Evolutionary conservation across 2,113 vertebrate genomes (phyloP), one percentile per base, ranked within the genome.

Genomic region (Ceyx melanurus): DNA sequence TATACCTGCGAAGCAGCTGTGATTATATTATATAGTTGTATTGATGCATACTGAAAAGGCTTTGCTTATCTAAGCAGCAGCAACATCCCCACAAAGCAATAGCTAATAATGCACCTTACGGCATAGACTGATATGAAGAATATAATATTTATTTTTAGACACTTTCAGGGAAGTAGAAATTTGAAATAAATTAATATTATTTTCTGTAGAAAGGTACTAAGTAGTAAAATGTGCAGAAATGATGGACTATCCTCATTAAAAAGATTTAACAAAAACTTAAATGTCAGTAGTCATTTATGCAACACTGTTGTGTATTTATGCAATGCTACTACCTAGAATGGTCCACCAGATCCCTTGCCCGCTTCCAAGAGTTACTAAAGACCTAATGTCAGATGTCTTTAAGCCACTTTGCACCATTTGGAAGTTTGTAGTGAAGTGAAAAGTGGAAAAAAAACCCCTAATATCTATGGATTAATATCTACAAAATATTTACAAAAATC

Each of bases 21-120:
- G 40, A 84, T 72, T 81, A 28, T 71, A 16, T 84, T 84, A 33
- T 25, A 48, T 11, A 48, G 90, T 95, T 93, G 26, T 89, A 84
- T 72, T 87, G 75, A 94, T 79, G 78, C 57, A 75, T 64, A 86
- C 20, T 86, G 89, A 90, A 88, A 90, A 95, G 53, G 19, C n/a
- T 90, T 90, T 86, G 70, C n/a, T 84, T 89, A 88, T 29, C 6
- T 57, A 92, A 92, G 80, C 46, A 93, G 65, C 68, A 92, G 43
- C 42, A 88, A 67, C 48, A 82, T 84, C 40, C 66, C 84, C 78
- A 45, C 35, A 68, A 68, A 92, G 78, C 70, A 62, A 85, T 35
- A 88, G 45, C 42, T 82, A 65, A 65, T 73, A 87, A 91, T 76
- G 67, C 31, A 66, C 51, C 71, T 75, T 65, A 40, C 78, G 50